Evolutionary conservation across 2,113 vertebrate species (phyloP).

Genomic region (Paedocypris sp.): DNA sequence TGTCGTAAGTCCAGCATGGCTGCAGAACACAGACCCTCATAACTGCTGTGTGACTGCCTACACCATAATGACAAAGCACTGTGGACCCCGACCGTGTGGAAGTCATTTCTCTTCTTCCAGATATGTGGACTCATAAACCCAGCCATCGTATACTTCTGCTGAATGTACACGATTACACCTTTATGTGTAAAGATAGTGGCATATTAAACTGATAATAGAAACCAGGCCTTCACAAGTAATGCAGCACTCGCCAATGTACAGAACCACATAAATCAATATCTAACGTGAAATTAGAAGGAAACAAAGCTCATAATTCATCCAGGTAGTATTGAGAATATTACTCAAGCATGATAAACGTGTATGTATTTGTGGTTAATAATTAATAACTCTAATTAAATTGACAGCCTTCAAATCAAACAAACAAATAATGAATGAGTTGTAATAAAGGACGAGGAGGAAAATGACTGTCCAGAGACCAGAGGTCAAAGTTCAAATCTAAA

Average conservation of each 20-base stretch:
- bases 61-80: slow-evolving; percentile 8
- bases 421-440: neutral
- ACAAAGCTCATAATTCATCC: too few species aligned
- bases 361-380: too few species aligned
- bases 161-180: neutral
- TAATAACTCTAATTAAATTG: too few species aligned
- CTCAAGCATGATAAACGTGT: too few species aligned
- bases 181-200: neutral
- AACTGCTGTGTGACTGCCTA: slow-evolving; percentile 19
- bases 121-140: slow-evolving; percentile 6
- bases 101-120: neutral
- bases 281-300: too few species aligned
- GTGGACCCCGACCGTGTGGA: neutral
- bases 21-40: slow-evolving; percentile 7
- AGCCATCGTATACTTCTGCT: neutral
- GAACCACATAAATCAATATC: too few species aligned
- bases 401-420: too few species aligned
- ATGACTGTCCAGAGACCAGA: neutral
- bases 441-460: neutral
- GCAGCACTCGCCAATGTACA: too few species aligned
- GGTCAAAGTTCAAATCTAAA: neutral
- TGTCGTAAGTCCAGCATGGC: slow-evolving; percentile 22
- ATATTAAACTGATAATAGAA: neutral
- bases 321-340: too few species aligned
- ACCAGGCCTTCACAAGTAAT: neutral